Base-by-base conservation (phyloP, 2,113 vertebrate genomes). In the Phaethon lepturus region DNA sequence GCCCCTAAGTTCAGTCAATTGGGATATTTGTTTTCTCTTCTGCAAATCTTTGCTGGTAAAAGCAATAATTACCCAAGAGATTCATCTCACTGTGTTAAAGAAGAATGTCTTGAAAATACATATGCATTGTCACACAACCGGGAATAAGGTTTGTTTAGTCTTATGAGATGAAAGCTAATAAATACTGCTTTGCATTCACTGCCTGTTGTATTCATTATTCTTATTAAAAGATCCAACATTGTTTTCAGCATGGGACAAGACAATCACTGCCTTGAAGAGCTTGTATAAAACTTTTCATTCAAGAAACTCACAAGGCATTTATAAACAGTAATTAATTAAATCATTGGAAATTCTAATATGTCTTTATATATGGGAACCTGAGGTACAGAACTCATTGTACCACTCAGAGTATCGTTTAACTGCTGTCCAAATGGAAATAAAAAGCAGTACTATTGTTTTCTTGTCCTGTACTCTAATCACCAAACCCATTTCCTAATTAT, bases 141-240 rank as follows among this genome's bases (percentile, higher is more conserved):
- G 56, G 76, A 93, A 92, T 84, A 55, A 86, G 92, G 52, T 88
- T 92, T 92, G 42, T 96, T 86, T 81, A 95, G 79, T 84, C 64
- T 72, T 63, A 84, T 17, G 75, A 95, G 47, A 89, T 84, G 35
- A 96, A 95, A 95, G 55, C 23, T 89, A 60, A 88, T 84, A 95
- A 95, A 96, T 60, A 59, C 55, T 80, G 13, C n/a, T 96, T 90
- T 78, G 26, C 33, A 95, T 95, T 95, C 95, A 77, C 26, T 78
- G 75, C 42, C 40, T 74, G 55, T 56, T 8, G 0, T 40, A 72
- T 31, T 85, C 38, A 85, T 85, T 82, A 89, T 44, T 78, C 40
- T 53, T 60, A 75, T 92, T 92, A 87, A 89, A 86, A 91, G 35
- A 93, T 44, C 17, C 52, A 84, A 71, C 52, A 42, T 68, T 42